Evolutionary conservation across 1,140 invertebrate genomes (phyloP).

Genomic region (Tribolium castaneum): DNA sequence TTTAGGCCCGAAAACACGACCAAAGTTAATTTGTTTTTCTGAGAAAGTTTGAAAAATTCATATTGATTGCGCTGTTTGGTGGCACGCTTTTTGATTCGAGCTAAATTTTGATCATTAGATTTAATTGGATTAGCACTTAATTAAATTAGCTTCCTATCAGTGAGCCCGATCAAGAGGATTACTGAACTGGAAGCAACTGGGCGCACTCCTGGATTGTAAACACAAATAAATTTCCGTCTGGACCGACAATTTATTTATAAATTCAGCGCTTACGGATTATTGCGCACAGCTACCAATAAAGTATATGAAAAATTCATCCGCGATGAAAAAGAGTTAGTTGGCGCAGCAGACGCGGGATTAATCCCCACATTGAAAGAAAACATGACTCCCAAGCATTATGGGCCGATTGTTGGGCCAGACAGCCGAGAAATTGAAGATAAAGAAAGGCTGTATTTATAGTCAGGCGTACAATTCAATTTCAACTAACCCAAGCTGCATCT

Average conservation of each 20-base stretch:
- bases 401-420: constrained; percentile 8
- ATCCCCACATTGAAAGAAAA: not conserved
- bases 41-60: not conserved
- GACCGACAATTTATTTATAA: not conserved
- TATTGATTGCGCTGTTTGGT: not conserved
- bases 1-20: not conserved
- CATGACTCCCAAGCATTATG: constrained; percentile 3
- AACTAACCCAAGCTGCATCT: constrained; percentile 6
- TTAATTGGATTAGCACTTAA: constrained; percentile 20
- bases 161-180: constrained; percentile 23
- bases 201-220: not conserved
- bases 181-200: not conserved
- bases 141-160: constrained; percentile 12
- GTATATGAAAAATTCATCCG: constrained; percentile 3
- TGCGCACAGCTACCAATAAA: not conserved
- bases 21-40: constrained; percentile 13
- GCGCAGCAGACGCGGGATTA: not conserved
- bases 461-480: constrained; percentile 5
- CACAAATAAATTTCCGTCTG: constrained; percentile 8
- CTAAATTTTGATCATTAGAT: constrained; percentile 6
- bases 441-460: constrained; percentile 25
- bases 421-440: constrained; percentile 19
- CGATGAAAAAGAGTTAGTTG: not conserved
- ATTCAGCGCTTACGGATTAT: not conserved
- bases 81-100: not conserved